Percentiles rank a stretch among this genome's conserved stretches.
These are phyloP conservation scores for Gadus macrocephalus DNA, from an alignment of 2,113 vertebrate species.

Conservation along the genomic window DNA sequence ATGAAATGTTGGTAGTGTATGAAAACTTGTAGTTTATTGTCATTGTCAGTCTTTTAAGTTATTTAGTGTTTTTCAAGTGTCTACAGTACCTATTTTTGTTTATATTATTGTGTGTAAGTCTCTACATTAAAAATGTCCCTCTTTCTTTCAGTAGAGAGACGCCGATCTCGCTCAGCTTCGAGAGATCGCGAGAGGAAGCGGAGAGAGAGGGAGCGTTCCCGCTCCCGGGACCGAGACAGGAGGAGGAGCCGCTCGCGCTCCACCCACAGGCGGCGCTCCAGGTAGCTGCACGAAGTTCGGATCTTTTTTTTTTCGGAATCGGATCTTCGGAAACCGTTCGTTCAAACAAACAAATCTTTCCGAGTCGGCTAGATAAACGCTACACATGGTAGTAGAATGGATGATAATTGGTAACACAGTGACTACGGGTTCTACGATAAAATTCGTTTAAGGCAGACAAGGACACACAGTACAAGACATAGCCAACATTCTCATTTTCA, in stretches of 20 bases:
- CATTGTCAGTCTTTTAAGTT: not conserved
- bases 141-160: not conserved
- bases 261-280: constrained; percentile 87
- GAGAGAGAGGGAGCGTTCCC: constrained; percentile 87
- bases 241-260: constrained; percentile 84
- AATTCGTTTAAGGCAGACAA: no score
- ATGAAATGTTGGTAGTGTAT: no score
- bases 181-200: not conserved
- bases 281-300: constrained; percentile 62
- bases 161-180: not conserved
- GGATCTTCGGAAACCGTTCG: no score
- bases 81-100: not conserved
- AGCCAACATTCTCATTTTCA: no score
- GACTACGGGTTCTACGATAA: no score
- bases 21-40: not conserved
- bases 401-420: no score
- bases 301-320: no score
- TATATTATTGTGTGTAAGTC: not conserved
- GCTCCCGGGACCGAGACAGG: constrained; percentile 87
- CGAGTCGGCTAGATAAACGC: no score
- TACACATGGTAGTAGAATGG: no score
- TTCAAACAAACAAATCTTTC: no score
- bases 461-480: no score
- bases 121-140: not conserved
- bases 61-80: not conserved